Conservation (phyloP, 2,113 vertebrate genomes). For the Cyphomyrus discorhynchus region DNA sequence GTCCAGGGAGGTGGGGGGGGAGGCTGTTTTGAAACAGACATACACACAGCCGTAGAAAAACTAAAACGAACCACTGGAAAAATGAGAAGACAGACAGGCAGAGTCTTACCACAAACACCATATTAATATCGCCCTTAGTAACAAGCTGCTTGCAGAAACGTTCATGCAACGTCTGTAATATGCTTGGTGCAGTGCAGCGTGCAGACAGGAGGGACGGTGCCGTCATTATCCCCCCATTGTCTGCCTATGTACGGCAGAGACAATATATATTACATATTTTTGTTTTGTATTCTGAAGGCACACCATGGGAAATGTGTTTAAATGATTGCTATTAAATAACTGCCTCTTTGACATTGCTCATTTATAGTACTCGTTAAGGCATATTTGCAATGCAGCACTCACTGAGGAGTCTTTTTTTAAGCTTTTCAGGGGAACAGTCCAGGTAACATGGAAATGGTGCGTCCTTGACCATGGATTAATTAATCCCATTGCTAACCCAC, state of each 20-base stretch:
- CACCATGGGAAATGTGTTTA: neutral
- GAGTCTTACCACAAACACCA: neutral
- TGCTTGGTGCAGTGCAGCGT: neutral
- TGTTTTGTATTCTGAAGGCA: neutral
- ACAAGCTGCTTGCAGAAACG: neutral
- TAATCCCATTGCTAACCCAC: slow-evolving; percentile 1
- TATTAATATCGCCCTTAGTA: neutral
- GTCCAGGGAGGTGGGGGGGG: slow-evolving; percentile 52
- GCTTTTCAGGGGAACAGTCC: neutral
- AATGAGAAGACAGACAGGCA: slow-evolving; percentile 8
- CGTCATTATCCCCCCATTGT: neutral
- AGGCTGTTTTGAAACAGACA: slow-evolving; percentile 50
- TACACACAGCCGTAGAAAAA: slow-evolving; percentile 1
- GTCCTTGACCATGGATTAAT: neutral
- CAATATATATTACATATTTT: neutral
- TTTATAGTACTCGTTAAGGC: neutral
- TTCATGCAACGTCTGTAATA: neutral
- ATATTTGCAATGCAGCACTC: neutral
- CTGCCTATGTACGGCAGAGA: neutral
- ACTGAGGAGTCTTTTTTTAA: neutral
- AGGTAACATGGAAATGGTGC: neutral
- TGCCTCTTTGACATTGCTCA: neutral
- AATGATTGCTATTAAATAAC: neutral
- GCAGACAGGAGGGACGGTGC: neutral
- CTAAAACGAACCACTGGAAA: neutral